A percentile compares a stretch with the other conserved stretches of the same genome.
Evolutionary conservation across 2,888 invertebrate species (phyloP).

Genomic region (Folsomia manolachei): DNA sequence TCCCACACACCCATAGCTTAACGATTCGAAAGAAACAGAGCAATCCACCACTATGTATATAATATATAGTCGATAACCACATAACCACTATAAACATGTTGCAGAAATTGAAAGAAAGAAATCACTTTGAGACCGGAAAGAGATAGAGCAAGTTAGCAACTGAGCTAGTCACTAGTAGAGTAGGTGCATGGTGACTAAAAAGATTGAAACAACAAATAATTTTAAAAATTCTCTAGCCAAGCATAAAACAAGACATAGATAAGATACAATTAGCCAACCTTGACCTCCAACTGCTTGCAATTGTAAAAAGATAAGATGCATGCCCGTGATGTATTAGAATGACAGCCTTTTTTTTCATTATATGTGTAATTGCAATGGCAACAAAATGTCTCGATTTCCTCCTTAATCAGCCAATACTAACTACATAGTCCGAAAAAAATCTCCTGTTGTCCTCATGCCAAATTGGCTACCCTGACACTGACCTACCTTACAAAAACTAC

Average conservation of each 20-base stretch:
- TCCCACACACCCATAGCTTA: not conserved
- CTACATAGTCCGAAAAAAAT: too few relatives aligned
- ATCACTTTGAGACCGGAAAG: too few relatives aligned
- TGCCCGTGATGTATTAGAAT: too few relatives aligned
- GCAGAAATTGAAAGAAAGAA: not conserved
- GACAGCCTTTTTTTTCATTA: too few relatives aligned
- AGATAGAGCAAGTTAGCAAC: too few relatives aligned
- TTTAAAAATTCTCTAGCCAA: not conserved
- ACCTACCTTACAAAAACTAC: not conserved
- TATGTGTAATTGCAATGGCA: too few relatives aligned
- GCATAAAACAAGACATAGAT: not conserved
- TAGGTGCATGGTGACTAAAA: not conserved
- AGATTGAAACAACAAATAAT: constrained; percentile 4
- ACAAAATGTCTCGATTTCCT: too few relatives aligned
- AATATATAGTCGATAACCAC: not conserved
- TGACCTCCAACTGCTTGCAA: constrained; percentile 12
- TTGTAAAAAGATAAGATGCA: too few relatives aligned
- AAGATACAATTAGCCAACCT: constrained; percentile 5
- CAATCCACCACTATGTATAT: not conserved
- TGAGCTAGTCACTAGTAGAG: too few relatives aligned
- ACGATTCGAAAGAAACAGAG: not conserved
- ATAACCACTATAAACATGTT: not conserved
- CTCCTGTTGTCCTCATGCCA: too few relatives aligned
- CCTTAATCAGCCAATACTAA: too few relatives aligned
- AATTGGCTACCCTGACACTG: not conserved